Base-by-base conservation (phyloP, 2,797 vertebrate genomes). In the Sylvilagus floridanus region DNA sequence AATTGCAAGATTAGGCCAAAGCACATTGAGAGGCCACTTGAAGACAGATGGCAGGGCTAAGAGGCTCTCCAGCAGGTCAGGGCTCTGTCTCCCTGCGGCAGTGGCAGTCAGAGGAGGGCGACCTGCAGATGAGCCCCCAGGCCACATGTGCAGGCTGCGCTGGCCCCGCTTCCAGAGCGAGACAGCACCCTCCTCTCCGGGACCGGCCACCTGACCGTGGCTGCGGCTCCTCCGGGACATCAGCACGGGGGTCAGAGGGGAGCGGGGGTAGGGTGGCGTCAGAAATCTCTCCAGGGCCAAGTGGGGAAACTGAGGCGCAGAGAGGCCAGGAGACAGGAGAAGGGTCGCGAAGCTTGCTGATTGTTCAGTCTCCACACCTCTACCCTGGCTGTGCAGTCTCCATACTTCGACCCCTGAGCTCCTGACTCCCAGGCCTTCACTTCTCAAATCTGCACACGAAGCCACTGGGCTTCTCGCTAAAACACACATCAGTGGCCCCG, bases 1-100 rank as follows among this genome's bases (percentile, higher is more conserved):
- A 76, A 86, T 95, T 60, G 72, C 19, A 37, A n/a, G 89, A 76
- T 81, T 72, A 42, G 72, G 57, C 66, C 42, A n/a, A 78, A 63
- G 54, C 57, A 26, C 4, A 28, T 89, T 57, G 2, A 50, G 10
- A 37, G 4, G 72, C 62, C 19, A 63, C 84, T 79, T 69, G 30
- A 52, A 50, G 60, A 28, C 6, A 65, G n/a, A 79, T 7, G 1
- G 21, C 22, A 66, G 73, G 79, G 69, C 35, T 63, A 30, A 35
- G 72, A 85, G 24, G 78, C 71, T 86, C 79, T 24, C 16, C 22
- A 37, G 68, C n/a, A 1, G 3, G 26, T 21, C 42, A 50, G 69
- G 32, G 21, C 42, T n/a, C 19, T 21, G 16, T 57, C 60, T 50
- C 57, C 62, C 50, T 3, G 17, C 8, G 8, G 8, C 42, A 47